Conservation (phyloP, 2,888 invertebrate species). For the Branchipolynoe longqiensis region DNA sequence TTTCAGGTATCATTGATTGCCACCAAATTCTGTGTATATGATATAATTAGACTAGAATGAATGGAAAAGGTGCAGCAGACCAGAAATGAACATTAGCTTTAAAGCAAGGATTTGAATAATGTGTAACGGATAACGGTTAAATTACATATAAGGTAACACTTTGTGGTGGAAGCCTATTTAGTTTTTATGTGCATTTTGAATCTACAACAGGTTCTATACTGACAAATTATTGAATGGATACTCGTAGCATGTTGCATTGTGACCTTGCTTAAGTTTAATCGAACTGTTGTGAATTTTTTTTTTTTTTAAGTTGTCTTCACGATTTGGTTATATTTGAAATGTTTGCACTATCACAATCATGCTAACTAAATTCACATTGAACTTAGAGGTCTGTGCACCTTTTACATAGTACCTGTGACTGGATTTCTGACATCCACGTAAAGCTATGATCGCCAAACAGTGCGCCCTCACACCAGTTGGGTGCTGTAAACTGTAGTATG, state of each 20-base stretch:
- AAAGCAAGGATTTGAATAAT: no score
- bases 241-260: no score
- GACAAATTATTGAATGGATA: no score
- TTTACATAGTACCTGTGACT: constrained; percentile 44
- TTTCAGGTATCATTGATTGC: neutral
- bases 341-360: neutral
- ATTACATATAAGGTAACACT: no score
- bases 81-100: neutral
- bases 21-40: neutral
- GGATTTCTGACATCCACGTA: constrained; percentile 38
- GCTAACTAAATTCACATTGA: neutral
- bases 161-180: no score
- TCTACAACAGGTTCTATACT: no score
- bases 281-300: no score
- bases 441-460: constrained; percentile 10
- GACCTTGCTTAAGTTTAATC: no score
- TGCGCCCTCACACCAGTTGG: constrained; percentile 12
- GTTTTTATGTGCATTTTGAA: no score
- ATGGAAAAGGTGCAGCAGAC: constrained; percentile 46
- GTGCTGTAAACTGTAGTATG: neutral
- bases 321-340: neutral
- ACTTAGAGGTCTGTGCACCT: constrained; percentile 33
- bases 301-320: no score
- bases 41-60: constrained; percentile 27
- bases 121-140: no score